These are phyloP conservation scores for Yponomeuta sedellus DNA, from an alignment of 2,888 invertebrate genomes.

Conservation along the genomic window DNA sequence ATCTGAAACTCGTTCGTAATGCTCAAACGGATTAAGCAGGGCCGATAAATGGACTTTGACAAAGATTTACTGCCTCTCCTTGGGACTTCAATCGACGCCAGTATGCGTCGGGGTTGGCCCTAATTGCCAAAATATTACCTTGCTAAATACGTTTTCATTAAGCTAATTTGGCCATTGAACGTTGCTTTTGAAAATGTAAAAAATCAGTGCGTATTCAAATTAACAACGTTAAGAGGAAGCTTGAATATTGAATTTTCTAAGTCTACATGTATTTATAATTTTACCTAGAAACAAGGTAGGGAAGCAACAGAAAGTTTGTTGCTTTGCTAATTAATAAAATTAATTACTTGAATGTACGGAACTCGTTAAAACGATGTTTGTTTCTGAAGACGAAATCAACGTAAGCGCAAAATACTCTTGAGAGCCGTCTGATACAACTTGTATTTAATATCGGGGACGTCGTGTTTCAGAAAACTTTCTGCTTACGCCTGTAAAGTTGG, in stretches of 20 bases:
- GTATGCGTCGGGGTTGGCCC: not conserved
- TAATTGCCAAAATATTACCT: conserved; percentile 15
- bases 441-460: conserved; percentile 67
- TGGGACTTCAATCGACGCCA: not conserved
- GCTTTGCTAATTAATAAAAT: conserved; percentile 58
- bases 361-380: conserved; percentile 60
- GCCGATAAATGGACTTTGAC: conserved; percentile 40
- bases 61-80: conserved; percentile 27
- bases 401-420: conserved; percentile 53
- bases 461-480: conserved; percentile 58
- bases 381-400: conserved; percentile 53
- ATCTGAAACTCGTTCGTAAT: conserved; percentile 54
- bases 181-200: not conserved
- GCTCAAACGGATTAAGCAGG: conserved; percentile 41
- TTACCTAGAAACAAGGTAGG: not conserved
- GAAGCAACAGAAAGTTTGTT: conserved; percentile 22
- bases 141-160: conserved; percentile 8
- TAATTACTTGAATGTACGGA: conserved; percentile 52
- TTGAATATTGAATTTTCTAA: not conserved
- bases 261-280: not conserved
- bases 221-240: not conserved
- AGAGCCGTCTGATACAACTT: conserved; percentile 64
- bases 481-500: conserved; percentile 42
- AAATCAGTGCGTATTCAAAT: not conserved
- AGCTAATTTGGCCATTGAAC: conserved; percentile 7